Conservation (phyloP, 2,888 invertebrate species). For the Mythimna vitellina region DNA sequence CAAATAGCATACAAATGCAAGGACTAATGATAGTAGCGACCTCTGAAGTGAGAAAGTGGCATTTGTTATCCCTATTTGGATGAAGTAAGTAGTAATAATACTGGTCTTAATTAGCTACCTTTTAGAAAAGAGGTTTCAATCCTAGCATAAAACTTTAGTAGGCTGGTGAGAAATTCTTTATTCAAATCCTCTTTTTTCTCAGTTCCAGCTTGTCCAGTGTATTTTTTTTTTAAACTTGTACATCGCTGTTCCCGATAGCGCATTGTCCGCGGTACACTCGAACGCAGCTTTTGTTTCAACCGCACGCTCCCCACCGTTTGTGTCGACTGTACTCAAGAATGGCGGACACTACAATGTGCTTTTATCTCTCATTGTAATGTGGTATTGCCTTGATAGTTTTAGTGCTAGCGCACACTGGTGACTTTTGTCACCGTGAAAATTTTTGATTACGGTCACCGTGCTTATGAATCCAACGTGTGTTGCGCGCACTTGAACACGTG, state of each 20-base stretch:
- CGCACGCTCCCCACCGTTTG: constrained; percentile 48
- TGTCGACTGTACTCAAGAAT: constrained; percentile 54
- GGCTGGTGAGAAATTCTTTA: constrained; percentile 11
- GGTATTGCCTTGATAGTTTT: constrained; percentile 53
- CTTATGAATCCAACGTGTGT: too few relatives aligned
- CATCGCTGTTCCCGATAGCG: constrained; percentile 49
- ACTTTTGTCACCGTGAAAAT: too few relatives aligned
- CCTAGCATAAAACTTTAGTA: background rate
- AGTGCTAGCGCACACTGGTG: too few relatives aligned
- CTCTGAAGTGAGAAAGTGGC: background rate
- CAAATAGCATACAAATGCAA: background rate
- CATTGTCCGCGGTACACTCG: constrained; percentile 53
- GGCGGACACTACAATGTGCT: constrained; percentile 39
- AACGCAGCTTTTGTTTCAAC: constrained; percentile 58
- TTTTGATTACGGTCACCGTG: too few relatives aligned
- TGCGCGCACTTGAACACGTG: too few relatives aligned
- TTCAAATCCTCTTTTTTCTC: constrained; percentile 14
- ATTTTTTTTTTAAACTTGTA: constrained; percentile 29
- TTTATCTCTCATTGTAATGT: constrained; percentile 49
- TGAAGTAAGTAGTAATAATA: background rate
- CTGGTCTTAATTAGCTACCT: background rate
- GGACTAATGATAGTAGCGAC: background rate
- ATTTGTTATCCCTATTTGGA: background rate
- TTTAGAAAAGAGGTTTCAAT: background rate
- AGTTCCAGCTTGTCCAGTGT: background rate